Evolutionary conservation across 2,797 vertebrate species (phyloP).

Genomic region (Apogon talboti): DNA sequence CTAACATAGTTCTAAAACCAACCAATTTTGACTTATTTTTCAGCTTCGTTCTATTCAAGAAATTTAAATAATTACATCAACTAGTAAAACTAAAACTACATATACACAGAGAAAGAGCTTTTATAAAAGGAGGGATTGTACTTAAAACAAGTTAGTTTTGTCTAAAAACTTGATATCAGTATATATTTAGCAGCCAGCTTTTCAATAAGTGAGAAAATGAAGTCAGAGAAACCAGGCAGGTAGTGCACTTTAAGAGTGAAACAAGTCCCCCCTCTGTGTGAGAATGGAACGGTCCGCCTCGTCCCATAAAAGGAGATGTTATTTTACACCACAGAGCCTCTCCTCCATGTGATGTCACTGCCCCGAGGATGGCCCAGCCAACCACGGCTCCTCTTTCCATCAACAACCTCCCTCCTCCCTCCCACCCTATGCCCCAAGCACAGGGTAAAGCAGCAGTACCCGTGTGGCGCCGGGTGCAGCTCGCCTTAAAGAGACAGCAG

Average conservation of each 20-base stretch:
- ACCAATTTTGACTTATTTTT: no score
- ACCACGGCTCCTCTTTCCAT: conserved; percentile 58
- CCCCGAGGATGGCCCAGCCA: conserved; percentile 67
- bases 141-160: not conserved
- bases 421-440: conserved; percentile 66
- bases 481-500: conserved; percentile 80
- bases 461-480: conserved; percentile 24
- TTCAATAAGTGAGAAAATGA: conserved; percentile 2
- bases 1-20: no score
- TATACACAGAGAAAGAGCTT: not conserved
- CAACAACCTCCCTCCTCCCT: conserved; percentile 76
- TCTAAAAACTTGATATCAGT: not conserved
- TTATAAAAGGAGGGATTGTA: not conserved
- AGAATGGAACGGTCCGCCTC: conserved; percentile 77
- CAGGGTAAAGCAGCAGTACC: conserved; percentile 61
- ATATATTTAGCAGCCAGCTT: conserved; percentile 17
- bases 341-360: conserved; percentile 80
- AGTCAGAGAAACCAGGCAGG: not conserved
- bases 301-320: conserved; percentile 88
- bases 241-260: conserved; percentile 24
- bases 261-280: conserved; percentile 60
- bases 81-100: no score
- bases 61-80: no score
- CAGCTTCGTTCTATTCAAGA: no score
- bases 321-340: conserved; percentile 85